These are phyloP conservation scores for Actenoides lindsayi DNA, from an alignment of 2,113 vertebrate species.

Conservation along the genomic window DNA sequence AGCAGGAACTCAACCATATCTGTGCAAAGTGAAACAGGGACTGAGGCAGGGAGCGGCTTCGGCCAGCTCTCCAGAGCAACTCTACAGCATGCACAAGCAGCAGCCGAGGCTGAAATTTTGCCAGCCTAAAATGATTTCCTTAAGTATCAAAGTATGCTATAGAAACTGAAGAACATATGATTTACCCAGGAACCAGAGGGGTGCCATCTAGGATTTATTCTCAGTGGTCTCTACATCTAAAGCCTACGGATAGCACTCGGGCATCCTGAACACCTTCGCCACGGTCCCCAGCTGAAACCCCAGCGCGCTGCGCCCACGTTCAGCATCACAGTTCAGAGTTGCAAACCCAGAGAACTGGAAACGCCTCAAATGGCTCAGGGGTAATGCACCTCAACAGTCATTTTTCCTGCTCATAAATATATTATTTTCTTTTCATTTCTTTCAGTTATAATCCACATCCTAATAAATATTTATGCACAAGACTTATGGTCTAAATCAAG, in stretches of 20 bases:
- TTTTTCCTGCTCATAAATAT: neutral
- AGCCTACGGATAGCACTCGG: neutral
- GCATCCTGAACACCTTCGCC: neutral
- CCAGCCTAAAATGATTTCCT: neutral
- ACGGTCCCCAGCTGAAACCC: neutral
- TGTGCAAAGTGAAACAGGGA: neutral
- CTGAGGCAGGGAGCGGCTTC: neutral
- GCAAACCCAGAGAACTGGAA: neutral
- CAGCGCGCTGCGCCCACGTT: fast-evolving
- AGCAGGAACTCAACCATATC: neutral
- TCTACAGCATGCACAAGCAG: neutral
- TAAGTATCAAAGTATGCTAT: neutral
- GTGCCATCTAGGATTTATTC: neutral
- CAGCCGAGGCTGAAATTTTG: neutral
- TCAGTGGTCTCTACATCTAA: neutral
- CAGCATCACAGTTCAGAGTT: neutral
- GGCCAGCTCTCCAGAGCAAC: neutral
- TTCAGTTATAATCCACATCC: neutral
- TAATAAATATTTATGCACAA: neutral
- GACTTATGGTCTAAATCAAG: neutral
- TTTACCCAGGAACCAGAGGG: neutral
- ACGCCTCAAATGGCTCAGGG: neutral
- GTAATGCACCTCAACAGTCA: neutral
- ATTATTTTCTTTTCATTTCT: neutral
- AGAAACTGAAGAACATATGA: neutral